phyloP scores from a whole-genome alignment of 2,797 vertebrate species.

The Muraenolepis orangiensis region DNA sequence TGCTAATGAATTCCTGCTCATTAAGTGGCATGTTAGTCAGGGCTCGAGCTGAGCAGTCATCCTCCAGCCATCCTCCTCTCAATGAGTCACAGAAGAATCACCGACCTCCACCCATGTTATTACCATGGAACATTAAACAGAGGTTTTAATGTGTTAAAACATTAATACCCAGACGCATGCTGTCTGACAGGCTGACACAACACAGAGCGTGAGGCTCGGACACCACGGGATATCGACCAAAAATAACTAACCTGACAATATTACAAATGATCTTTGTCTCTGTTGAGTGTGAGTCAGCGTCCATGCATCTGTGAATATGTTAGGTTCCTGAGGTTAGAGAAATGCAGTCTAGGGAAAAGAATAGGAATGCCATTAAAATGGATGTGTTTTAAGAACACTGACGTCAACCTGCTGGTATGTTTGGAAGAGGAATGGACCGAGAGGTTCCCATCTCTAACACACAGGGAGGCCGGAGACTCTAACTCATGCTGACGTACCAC shows the following conservation, averaged over 20 bases:
- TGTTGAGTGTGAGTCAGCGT: background rate
- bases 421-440: constrained; percentile 9
- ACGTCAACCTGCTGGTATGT: constrained; percentile 20
- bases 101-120: constrained; percentile 18
- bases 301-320: background rate
- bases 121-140: background rate
- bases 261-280: background rate
- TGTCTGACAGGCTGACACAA: background rate
- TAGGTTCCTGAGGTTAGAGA: background rate
- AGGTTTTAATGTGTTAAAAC: background rate
- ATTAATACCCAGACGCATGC: background rate
- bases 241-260: background rate
- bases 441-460: constrained; percentile 10
- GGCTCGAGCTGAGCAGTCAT: constrained; percentile 43
- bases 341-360: background rate
- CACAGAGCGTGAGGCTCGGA: background rate
- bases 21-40: constrained; percentile 54
- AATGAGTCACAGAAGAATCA: constrained; percentile 16
- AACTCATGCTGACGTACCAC: constrained; percentile 44
- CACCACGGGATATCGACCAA: background rate
- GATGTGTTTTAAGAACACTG: constrained; percentile 8
- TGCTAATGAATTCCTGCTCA: constrained; percentile 49
- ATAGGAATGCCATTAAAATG: constrained; percentile 1
- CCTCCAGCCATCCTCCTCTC: constrained; percentile 28
- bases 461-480: constrained; percentile 3